These are phyloP conservation scores for Drosophila ercepeae DNA, from an alignment of 1,140 invertebrate genomes.

Conservation along the genomic window DNA sequence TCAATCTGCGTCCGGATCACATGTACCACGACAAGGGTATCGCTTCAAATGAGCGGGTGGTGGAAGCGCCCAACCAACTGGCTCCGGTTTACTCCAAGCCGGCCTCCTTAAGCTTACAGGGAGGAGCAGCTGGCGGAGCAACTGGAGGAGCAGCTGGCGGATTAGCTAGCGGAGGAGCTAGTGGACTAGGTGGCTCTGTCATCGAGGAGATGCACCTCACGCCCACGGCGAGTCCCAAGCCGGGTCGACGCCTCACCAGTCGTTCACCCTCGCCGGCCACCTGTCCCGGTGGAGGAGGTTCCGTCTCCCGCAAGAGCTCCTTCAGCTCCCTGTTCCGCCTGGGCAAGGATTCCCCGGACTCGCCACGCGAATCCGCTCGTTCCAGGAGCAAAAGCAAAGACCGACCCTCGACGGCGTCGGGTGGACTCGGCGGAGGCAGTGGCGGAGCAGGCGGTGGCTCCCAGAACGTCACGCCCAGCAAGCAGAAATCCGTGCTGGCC, in stretches of 20 bases:
- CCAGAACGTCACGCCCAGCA: conserved; percentile 85
- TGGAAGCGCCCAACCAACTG: conserved; percentile 79
- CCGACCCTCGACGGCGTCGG: conserved; percentile 65
- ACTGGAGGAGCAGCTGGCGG: no score
- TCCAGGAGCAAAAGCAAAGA: conserved; percentile 88
- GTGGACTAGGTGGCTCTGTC: background rate
- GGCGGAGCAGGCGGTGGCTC: conserved; percentile 42
- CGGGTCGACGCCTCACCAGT: conserved; percentile 76
- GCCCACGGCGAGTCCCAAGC: conserved; percentile 84
- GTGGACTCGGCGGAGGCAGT: conserved; percentile 11
- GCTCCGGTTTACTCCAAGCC: conserved; percentile 82
- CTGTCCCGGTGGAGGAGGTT: conserved; percentile 44
- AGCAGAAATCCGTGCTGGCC: conserved; percentile 87
- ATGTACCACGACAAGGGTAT: conserved; percentile 86
- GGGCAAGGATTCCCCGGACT: conserved; percentile 80
- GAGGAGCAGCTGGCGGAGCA: no score
- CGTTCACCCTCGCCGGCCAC: conserved; percentile 84
- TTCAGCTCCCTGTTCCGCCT: conserved; percentile 90
- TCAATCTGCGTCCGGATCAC: conserved; percentile 87
- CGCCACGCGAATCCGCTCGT: conserved; percentile 80
- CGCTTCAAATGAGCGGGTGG: conserved; percentile 73
- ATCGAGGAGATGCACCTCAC: conserved; percentile 76
- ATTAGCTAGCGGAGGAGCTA: no score
- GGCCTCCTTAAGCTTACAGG: conserved; percentile 83
- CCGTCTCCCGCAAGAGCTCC: conserved; percentile 90